phyloP scores from a whole-genome alignment of 2,888 invertebrate species.

The Incurvaria masculella region DNA sequence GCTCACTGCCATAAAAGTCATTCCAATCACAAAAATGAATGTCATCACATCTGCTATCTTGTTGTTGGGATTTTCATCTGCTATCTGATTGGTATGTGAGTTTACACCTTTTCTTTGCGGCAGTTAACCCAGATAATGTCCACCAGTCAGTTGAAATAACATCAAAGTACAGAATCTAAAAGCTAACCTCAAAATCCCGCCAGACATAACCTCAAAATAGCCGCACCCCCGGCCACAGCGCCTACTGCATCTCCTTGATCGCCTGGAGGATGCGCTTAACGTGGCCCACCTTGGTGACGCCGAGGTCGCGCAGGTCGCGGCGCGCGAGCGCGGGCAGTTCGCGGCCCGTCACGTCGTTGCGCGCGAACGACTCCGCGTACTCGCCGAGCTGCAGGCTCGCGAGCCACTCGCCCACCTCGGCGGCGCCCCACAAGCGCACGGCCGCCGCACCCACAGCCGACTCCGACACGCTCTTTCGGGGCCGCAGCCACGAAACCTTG shows the following conservation, averaged over 20 bases:
- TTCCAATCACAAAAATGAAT: too few relatives aligned
- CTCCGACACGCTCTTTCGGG: conserved; percentile 42
- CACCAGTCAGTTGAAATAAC: too few relatives aligned
- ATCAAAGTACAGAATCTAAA: too few relatives aligned
- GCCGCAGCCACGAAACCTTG: conserved; percentile 35
- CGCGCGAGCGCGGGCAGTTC: conserved; percentile 85
- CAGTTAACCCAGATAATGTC: too few relatives aligned
- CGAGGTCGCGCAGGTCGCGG: conserved; percentile 85
- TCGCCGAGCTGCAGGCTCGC: conserved; percentile 85
- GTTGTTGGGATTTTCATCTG: too few relatives aligned
- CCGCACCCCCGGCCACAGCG: conserved; percentile 50
- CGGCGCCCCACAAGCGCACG: conserved; percentile 71
- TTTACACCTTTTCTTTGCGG: too few relatives aligned
- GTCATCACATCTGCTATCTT: too few relatives aligned
- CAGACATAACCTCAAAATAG: too few relatives aligned
- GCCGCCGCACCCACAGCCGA: conserved; percentile 33
- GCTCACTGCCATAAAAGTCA: too few relatives aligned
- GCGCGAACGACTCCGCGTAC: conserved; percentile 86
- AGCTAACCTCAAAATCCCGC: too few relatives aligned
- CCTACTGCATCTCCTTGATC: conserved; percentile 72
- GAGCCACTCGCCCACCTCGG: conserved; percentile 89
- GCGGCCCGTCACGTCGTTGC: conserved; percentile 88
- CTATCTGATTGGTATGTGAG: too few relatives aligned
- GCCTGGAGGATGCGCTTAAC: conserved; percentile 93
- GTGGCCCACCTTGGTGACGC: conserved; percentile 93